Percentiles rank a stretch among this genome's conserved stretches.
Evolutionary conservation across 1,140 invertebrate species (phyloP).

Genomic region (Elysia chlorotica): DNA sequence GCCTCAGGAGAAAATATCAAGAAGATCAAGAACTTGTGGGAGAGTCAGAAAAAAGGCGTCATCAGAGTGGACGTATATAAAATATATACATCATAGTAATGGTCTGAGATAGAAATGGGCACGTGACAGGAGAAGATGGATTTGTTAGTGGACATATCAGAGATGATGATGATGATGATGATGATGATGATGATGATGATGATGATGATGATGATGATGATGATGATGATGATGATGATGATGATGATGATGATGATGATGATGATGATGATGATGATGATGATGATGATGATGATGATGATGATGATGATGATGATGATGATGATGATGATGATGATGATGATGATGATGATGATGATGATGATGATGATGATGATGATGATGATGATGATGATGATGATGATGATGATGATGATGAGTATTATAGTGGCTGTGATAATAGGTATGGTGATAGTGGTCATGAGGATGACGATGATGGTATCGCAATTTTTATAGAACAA

Average conservation of each 20-base stretch:
- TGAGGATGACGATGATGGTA: no score
- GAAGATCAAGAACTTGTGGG: neutral
- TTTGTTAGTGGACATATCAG: neutral
- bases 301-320: conserved; percentile 18
- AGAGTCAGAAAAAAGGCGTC: no score
- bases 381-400: no score
- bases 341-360: conserved; percentile 12
- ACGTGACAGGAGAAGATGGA: neutral
- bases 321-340: conserved; percentile 22
- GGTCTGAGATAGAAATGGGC: neutral
- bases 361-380: conserved; percentile 2
- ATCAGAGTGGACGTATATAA: neutral
- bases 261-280: conserved; percentile 17
- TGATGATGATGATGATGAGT: no score
- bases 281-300: conserved; percentile 11
- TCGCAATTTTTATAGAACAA: no score
- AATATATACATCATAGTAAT: neutral
- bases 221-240: conserved; percentile 8
- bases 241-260: conserved; percentile 7
- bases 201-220: conserved; percentile 4
- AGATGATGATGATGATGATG: conserved; percentile 10
- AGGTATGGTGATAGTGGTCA: no score
- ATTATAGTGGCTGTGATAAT: no score
- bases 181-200: conserved; percentile 7
- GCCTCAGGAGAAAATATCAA: neutral